Conservation (phyloP, 2,113 vertebrate species). For the Plestiodon gilberti region DNA sequence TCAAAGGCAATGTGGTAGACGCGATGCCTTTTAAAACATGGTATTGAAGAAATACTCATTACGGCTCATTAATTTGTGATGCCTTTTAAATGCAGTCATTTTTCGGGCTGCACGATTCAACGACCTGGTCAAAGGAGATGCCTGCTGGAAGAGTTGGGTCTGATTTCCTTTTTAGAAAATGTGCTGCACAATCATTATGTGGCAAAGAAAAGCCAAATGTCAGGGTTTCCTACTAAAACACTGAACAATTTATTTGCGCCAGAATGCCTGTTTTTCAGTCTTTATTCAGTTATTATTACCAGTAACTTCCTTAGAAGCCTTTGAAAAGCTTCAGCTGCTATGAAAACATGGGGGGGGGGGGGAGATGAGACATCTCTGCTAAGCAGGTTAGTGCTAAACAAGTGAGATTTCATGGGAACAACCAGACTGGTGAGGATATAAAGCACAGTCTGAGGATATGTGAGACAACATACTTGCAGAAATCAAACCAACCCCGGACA, state of each 20-base stretch:
- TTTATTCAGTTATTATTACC: not conserved
- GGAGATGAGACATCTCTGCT: too few relatives aligned
- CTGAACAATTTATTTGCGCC: not conserved
- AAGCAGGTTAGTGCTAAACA: too few relatives aligned
- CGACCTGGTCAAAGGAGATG: not conserved
- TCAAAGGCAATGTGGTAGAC: not conserved
- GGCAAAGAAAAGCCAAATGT: not conserved
- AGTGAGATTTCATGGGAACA: too few relatives aligned
- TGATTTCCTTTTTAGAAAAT: not conserved
- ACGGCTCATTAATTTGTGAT: slow-evolving; percentile 27
- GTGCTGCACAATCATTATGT: not conserved
- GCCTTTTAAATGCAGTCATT: slow-evolving; percentile 24
- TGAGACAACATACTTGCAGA: too few relatives aligned
- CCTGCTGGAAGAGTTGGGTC: not conserved
- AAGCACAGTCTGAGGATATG: too few relatives aligned
- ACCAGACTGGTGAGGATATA: too few relatives aligned
- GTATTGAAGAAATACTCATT: not conserved
- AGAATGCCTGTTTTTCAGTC: not conserved
- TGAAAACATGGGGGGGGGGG: not conserved
- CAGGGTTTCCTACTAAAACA: not conserved
- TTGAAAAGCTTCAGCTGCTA: not conserved
- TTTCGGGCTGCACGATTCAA: not conserved
- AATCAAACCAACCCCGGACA: too few relatives aligned
- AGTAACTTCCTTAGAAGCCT: not conserved
- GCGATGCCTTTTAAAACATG: not conserved